Percentiles rank a stretch among this genome's conserved stretches.
Evolutionary conservation across 2,797 vertebrate species (phyloP).

Genomic region (Phalloptychus januarius): DNA sequence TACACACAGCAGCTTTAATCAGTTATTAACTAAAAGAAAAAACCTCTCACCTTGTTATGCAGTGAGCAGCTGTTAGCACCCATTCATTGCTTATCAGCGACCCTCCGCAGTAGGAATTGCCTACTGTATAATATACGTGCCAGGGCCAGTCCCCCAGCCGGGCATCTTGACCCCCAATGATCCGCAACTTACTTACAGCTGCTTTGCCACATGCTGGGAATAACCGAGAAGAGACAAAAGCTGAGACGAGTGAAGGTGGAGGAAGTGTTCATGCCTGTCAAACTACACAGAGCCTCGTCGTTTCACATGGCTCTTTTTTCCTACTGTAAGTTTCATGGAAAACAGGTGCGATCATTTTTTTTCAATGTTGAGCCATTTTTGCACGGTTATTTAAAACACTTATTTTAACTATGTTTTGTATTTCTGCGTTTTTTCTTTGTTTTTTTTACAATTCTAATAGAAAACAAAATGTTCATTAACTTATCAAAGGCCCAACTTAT

Average conservation of each 20-base stretch:
- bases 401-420: not conserved
- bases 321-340: not conserved
- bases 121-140: rapidly evolving
- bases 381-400: not conserved
- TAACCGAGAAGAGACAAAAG: not conserved
- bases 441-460: not conserved
- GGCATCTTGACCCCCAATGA: slow-evolving; percentile 19
- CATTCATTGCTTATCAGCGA: slow-evolving; percentile 38
- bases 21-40: not conserved
- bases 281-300: not conserved
- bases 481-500: not conserved
- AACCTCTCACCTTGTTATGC: not conserved
- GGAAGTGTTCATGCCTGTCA: not conserved
- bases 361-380: not conserved
- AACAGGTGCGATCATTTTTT: not conserved
- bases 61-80: slow-evolving; percentile 59
- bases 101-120: not conserved
- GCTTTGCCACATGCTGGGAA: slow-evolving; percentile 16
- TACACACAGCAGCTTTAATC: too few relatives aligned
- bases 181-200: rapidly evolving
- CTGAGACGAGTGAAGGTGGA: not conserved
- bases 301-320: not conserved
- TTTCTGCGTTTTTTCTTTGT: too few relatives aligned
- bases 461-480: not conserved
- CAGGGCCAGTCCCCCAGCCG: slow-evolving; percentile 35